phyloP scores from a whole-genome alignment of 2,797 vertebrate genomes.

The Tenualosa ilisha region DNA sequence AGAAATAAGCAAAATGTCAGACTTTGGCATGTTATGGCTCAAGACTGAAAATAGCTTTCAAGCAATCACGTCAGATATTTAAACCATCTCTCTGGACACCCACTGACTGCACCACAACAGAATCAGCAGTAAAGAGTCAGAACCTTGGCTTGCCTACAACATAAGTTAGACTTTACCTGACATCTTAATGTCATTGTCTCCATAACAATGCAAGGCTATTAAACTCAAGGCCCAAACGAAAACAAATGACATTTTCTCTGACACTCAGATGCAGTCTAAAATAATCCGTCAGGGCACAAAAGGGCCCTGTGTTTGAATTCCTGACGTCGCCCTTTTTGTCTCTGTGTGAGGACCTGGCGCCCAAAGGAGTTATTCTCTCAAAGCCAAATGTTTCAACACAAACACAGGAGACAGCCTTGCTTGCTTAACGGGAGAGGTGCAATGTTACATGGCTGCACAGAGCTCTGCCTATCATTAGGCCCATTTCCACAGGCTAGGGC shows the following conservation, averaged over 20 bases:
- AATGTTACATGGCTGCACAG: conserved; percentile 80
- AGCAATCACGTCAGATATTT: neutral
- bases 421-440: conserved; percentile 82
- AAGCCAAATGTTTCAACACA: conserved; percentile 91
- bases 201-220: neutral
- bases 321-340: conserved; percentile 86
- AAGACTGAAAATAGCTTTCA: conserved; percentile 7
- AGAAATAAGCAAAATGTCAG: conserved; percentile 40
- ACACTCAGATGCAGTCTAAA: conserved; percentile 55
- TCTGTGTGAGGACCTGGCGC: conserved; percentile 80
- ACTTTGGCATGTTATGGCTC: conserved; percentile 17
- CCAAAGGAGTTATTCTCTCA: conserved; percentile 84
- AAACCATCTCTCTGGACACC: conserved; percentile 16
- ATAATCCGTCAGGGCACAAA: conserved; percentile 81
- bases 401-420: conserved; percentile 77
- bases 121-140: neutral
- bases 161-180: neutral
- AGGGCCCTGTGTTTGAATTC: conserved; percentile 86
- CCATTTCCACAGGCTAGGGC: neutral
- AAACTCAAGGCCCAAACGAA: conserved; percentile 54
- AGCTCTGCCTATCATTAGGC: conserved; percentile 13
- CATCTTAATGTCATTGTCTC: conserved; percentile 15
- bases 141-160: neutral
- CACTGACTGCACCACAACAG: neutral
- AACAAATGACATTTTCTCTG: conserved; percentile 57